Evolutionary conservation across 2,113 vertebrate species (phyloP).

Genomic region (Thunnus maccoyii): DNA sequence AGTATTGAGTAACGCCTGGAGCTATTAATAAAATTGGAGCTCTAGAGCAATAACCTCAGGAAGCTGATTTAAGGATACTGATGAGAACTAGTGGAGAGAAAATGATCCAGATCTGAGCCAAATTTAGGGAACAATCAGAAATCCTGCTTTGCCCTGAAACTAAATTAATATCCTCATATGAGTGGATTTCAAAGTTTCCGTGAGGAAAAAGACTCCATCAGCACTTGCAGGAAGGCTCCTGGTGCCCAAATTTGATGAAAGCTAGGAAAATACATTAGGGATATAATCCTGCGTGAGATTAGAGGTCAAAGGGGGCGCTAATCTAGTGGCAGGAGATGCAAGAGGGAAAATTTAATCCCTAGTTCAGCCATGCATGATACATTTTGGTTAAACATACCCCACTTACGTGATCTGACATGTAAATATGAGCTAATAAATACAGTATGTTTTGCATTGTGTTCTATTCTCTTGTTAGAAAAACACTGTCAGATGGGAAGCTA

Average conservation of each 20-base stretch:
- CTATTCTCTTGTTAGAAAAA: slow-evolving; percentile 24
- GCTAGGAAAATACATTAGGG: slow-evolving; percentile 42
- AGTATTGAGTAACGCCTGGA: slow-evolving; percentile 24
- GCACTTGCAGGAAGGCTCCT: slow-evolving; percentile 9
- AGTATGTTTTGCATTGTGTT: background rate
- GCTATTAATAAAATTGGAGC: slow-evolving; percentile 18
- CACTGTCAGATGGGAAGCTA: slow-evolving; percentile 35
- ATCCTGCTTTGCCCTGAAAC: background rate
- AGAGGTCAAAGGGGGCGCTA: slow-evolving; percentile 42
- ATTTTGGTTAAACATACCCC: slow-evolving; percentile 44
- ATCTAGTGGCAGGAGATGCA: slow-evolving; percentile 39
- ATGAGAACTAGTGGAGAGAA: background rate
- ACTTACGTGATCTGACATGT: slow-evolving; percentile 7
- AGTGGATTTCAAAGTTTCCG: slow-evolving; percentile 35
- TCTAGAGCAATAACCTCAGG: slow-evolving; percentile 7
- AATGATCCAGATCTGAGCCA: background rate
- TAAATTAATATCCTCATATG: background rate
- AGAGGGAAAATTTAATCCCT: slow-evolving; percentile 55
- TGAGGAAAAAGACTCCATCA: slow-evolving; percentile 13
- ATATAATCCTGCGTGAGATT: slow-evolving; percentile 43
- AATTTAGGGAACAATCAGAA: background rate
- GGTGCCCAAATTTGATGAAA: slow-evolving; percentile 25
- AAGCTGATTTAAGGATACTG: background rate
- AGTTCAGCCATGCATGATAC: slow-evolving; percentile 31
- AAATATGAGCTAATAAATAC: slow-evolving; percentile 18